phyloP scores from a whole-genome alignment of 2,888 invertebrate genomes.

The Drosophila setosimentum region DNA sequence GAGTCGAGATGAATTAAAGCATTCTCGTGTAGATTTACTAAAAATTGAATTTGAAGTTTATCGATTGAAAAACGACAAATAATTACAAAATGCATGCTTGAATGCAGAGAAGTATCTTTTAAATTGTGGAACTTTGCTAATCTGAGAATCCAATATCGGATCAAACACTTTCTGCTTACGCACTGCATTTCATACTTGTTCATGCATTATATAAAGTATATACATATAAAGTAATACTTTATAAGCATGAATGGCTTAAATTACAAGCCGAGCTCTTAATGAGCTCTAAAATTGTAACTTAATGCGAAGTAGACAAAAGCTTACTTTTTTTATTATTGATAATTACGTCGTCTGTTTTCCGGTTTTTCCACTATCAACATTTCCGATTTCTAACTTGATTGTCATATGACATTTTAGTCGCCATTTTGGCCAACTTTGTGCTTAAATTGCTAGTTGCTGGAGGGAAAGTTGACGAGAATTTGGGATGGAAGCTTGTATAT shows the following conservation, averaged over 20 bases:
- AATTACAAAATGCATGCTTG: background rate
- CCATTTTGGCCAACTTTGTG: constrained; percentile 8
- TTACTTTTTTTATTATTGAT: background rate
- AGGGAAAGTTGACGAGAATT: background rate
- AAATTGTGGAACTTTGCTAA: background rate
- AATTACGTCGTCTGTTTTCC: background rate
- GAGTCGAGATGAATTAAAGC: background rate
- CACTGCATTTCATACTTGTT: background rate
- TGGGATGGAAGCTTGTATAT: too few relatives aligned
- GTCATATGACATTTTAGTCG: background rate
- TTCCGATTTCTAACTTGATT: background rate
- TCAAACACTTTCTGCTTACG: background rate
- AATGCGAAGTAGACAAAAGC: background rate
- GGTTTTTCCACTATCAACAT: background rate
- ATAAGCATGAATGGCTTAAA: background rate
- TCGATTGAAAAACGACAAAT: background rate
- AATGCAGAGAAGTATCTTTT: background rate
- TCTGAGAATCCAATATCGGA: background rate
- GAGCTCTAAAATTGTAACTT: background rate
- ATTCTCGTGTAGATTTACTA: background rate
- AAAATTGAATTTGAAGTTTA: background rate
- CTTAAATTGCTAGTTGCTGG: background rate
- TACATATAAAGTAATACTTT: background rate
- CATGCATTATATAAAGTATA: background rate
- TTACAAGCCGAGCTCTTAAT: background rate